Conservation (phyloP, 1,140 invertebrate genomes). For the Bradysia coprophila region DNA sequence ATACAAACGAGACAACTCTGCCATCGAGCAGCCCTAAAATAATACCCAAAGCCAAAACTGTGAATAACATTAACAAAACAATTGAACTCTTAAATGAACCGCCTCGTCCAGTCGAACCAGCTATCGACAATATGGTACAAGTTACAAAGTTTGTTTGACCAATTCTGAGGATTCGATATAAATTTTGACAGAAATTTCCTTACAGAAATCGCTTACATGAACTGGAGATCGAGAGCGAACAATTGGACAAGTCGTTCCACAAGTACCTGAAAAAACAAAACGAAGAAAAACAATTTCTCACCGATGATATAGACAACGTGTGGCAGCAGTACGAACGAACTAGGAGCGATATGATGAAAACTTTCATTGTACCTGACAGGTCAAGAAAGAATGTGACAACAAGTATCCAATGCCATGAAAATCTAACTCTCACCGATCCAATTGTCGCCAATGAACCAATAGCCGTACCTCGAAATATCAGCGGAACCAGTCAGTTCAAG, state of each 20-base stretch:
- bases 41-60: too few species aligned
- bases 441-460: too few species aligned
- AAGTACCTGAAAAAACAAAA: constrained; percentile 12
- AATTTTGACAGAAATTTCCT: neutral
- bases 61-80: too few species aligned
- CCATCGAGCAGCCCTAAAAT: too few species aligned
- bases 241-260: constrained; percentile 15
- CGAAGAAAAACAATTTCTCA: constrained; percentile 4
- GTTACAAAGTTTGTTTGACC: constrained; percentile 6
- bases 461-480: too few species aligned
- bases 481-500: too few species aligned
- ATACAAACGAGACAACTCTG: neutral
- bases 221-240: constrained; percentile 17
- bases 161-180: neutral
- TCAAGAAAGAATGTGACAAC: too few species aligned
- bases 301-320: neutral
- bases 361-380: too few species aligned
- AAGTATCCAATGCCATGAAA: too few species aligned
- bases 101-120: neutral
- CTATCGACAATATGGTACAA: constrained; percentile 6
- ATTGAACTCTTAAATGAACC: neutral
- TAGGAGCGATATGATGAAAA: too few species aligned
- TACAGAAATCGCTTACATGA: constrained; percentile 15
- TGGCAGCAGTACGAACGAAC: constrained; percentile 4
- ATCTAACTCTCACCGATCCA: too few species aligned